Percentiles rank a stretch among this genome's conserved stretches.
phyloP scores from a whole-genome alignment of 2,797 vertebrate genomes.

The Heteromormyrus szaboi region DNA sequence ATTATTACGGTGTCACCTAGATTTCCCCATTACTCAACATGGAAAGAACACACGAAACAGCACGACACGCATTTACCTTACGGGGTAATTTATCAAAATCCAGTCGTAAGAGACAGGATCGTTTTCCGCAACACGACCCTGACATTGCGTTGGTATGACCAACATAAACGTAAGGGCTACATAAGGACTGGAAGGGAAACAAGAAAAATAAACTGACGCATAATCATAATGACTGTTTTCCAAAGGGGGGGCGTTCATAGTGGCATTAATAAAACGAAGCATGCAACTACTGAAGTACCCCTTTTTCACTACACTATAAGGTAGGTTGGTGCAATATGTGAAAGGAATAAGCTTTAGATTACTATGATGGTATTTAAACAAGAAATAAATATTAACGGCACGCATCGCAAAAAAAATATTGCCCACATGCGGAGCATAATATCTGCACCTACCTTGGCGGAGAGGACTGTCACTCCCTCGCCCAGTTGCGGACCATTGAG shows the following conservation, averaged over 20 bases:
- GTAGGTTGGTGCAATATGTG: background rate
- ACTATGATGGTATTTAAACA: background rate
- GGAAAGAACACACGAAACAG: background rate
- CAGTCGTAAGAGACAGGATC: background rate
- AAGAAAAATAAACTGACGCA: background rate
- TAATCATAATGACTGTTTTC: background rate
- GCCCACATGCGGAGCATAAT: constrained; percentile 10
- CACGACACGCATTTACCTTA: background rate
- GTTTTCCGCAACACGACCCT: background rate
- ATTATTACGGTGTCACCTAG: background rate
- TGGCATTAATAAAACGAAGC: background rate
- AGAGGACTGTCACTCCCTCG: constrained; percentile 47
- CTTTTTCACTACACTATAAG: background rate
- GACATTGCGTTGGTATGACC: background rate
- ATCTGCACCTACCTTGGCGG: constrained; percentile 49
- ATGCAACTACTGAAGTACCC: background rate
- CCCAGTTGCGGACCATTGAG: constrained; percentile 52
- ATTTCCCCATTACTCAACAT: background rate
- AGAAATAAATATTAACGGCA: background rate
- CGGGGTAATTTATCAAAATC: background rate
- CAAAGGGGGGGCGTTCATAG: background rate
- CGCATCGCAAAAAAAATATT: background rate
- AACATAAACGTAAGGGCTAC: background rate
- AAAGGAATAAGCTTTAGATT: background rate
- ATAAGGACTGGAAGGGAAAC: background rate